These are phyloP conservation scores for Dugesia japonica DNA, from an alignment of 2,888 invertebrate species.

Conservation along the genomic window DNA sequence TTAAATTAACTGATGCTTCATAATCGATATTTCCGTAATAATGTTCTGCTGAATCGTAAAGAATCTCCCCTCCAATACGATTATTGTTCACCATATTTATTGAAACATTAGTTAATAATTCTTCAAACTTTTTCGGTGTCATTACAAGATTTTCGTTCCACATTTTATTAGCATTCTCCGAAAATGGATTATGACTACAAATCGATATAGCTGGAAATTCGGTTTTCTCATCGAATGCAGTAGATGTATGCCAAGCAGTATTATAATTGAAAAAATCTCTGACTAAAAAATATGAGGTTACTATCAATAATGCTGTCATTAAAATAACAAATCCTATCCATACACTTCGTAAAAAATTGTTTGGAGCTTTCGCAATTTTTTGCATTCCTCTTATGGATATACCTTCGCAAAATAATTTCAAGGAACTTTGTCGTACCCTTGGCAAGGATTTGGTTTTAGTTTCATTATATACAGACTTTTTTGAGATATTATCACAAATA, in stretches of 20 bases:
- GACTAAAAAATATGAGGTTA: slow-evolving; percentile 30
- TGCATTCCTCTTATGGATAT: slow-evolving; percentile 34
- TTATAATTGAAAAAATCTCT: slow-evolving; percentile 31
- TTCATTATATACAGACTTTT: background rate
- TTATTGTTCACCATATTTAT: background rate
- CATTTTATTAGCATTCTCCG: slow-evolving; percentile 28
- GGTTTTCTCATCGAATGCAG: slow-evolving; percentile 26
- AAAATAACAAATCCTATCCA: slow-evolving; percentile 32
- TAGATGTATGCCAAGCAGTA: slow-evolving; percentile 34
- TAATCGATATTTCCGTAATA: slow-evolving; percentile 28
- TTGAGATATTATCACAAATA: background rate
- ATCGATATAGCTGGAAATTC: slow-evolving; percentile 33
- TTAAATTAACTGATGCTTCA: background rate
- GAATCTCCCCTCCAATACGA: background rate
- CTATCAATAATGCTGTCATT: slow-evolving; percentile 27
- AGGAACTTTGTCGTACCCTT: background rate
- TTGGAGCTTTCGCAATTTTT: slow-evolving; percentile 30
- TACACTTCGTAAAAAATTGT: slow-evolving; percentile 28
- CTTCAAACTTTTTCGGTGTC: slow-evolving; percentile 28
- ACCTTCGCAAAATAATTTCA: slow-evolving; percentile 26
- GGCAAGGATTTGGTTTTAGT: background rate
- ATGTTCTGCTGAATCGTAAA: slow-evolving; percentile 30
- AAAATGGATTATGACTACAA: slow-evolving; percentile 34
- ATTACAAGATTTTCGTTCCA: slow-evolving; percentile 29
- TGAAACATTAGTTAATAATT: background rate